These are phyloP conservation scores for Tamandua tetradactyla DNA, from an alignment of 2,797 vertebrate species.

Conservation along the genomic window DNA sequence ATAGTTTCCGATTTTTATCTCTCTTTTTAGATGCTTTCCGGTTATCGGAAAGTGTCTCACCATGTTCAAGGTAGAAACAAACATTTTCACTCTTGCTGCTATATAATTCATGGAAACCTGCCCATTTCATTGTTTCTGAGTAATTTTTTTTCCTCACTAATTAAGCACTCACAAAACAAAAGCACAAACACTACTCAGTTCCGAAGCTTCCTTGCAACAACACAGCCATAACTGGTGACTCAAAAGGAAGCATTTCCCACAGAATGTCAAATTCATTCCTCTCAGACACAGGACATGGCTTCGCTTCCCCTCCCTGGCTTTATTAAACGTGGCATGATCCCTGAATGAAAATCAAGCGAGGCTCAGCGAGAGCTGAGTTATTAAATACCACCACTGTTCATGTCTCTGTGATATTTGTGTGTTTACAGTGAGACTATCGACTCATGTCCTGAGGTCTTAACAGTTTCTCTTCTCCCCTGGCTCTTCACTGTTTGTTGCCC, in stretches of 20 bases:
- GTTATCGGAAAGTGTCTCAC: not conserved
- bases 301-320: not conserved
- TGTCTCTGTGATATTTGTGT: rapidly evolving
- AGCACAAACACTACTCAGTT: not conserved
- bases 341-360: not conserved
- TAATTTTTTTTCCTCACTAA: not conserved
- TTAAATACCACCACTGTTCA: not conserved
- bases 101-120: not conserved
- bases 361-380: not conserved
- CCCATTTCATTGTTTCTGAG: not conserved
- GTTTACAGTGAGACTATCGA: not conserved
- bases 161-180: not conserved
- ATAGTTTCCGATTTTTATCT: not conserved
- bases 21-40: not conserved
- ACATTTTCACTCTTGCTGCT: not conserved
- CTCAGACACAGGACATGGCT: not conserved
- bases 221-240: not conserved
- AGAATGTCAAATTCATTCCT: not conserved
- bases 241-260: not conserved
- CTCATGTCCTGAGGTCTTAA: not conserved
- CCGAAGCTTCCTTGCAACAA: not conserved
- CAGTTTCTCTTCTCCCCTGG: not conserved
- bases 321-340: not conserved
- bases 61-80: not conserved
- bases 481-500: not conserved